Conservation (phyloP, 2,888 invertebrate species). For the Tanypteryx hageni region DNA sequence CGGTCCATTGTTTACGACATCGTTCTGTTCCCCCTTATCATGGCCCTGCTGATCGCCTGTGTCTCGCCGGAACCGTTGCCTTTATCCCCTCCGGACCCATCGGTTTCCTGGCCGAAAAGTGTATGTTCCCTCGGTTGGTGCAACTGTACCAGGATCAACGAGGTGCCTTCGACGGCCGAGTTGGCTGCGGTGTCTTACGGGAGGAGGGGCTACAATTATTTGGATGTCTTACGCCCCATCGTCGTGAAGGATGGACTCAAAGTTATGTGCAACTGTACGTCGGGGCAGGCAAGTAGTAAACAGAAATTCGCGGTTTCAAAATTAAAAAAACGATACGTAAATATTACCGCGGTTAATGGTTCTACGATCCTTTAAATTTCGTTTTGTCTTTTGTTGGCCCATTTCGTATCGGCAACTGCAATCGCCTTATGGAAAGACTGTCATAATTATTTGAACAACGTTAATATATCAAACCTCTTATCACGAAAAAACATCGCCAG, state of each 20-base stretch:
- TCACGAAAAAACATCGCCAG: too few relatives aligned
- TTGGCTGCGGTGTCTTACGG: slow-evolving; percentile 40
- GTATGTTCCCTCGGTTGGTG: slow-evolving; percentile 44
- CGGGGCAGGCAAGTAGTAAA: slow-evolving; percentile 47
- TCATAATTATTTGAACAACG: too few relatives aligned
- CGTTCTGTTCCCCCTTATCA: slow-evolving; percentile 1
- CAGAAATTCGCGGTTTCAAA: background rate
- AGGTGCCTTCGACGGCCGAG: slow-evolving; percentile 48
- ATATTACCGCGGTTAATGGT: too few relatives aligned
- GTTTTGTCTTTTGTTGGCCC: too few relatives aligned
- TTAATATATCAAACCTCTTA: too few relatives aligned
- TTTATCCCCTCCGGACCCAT: background rate
- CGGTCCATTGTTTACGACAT: slow-evolving; percentile 35
- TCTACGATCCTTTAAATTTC: too few relatives aligned
- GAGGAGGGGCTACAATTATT: slow-evolving; percentile 49
- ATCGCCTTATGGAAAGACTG: too few relatives aligned
- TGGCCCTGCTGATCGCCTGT: slow-evolving; percentile 42
- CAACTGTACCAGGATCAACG: slow-evolving; percentile 57
- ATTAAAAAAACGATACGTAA: too few relatives aligned
- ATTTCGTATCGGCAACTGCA: too few relatives aligned
- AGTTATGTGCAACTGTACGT: slow-evolving; percentile 34
- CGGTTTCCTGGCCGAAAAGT: background rate
- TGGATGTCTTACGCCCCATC: slow-evolving; percentile 48
- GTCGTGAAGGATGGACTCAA: slow-evolving; percentile 54
- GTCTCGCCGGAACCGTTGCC: slow-evolving; percentile 46